Base-by-base conservation (phyloP, 2,113 vertebrate species). In the Campylorhamphus procurvoides region DNA sequence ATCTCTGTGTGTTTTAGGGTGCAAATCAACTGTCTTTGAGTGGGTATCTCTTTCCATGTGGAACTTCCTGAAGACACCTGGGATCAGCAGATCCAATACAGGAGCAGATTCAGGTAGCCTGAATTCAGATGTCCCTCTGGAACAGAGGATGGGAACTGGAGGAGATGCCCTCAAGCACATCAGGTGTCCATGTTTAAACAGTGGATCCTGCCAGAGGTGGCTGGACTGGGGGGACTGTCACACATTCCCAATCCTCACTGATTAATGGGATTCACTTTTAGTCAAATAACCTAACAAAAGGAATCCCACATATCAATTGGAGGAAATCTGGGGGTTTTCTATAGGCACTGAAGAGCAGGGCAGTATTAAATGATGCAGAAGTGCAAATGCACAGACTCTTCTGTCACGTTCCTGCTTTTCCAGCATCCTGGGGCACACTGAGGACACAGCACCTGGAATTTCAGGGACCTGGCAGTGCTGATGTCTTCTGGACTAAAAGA, bases 301-400 rank as follows among this genome's bases (percentile, higher is more conserved):
- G 7, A 18, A 83, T 35, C 35, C 31, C 27, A 23, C 1, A 0
- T 6, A 13, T 3, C n/a, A 2, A 0, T 14, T 12, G 23, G 7
- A 44, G 35, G 40, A 73, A 76, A 60, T 29, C 5, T 12, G 37
- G 46, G 28, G 7, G 29, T 79, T 79, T 71, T 37, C 28, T 4
- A 1, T 2, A 28, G n/a, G 1, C 7, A 7, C 13, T 17, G n/a
- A 27, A 68, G 8, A 68, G 15, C 20, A 16, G 7, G 1, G 27
- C 33, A 18, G 6, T 39, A 33, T 22, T 55, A 66, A 10, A 35
- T 8, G 25, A 10, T 9, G 9, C 13, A 79, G 35, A 81, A 29
- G 17, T 58, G 31, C 12, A 60, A 62, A 62, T 3, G 5, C 10
- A 31, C 16, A 9, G 12, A 46, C 39, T 67, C 18, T 9, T 53